Percentiles rank a stretch among this genome's conserved stretches.
These are phyloP conservation scores for Synodontis membranacea DNA, from an alignment of 2,113 vertebrate genomes.

Conservation along the genomic window DNA sequence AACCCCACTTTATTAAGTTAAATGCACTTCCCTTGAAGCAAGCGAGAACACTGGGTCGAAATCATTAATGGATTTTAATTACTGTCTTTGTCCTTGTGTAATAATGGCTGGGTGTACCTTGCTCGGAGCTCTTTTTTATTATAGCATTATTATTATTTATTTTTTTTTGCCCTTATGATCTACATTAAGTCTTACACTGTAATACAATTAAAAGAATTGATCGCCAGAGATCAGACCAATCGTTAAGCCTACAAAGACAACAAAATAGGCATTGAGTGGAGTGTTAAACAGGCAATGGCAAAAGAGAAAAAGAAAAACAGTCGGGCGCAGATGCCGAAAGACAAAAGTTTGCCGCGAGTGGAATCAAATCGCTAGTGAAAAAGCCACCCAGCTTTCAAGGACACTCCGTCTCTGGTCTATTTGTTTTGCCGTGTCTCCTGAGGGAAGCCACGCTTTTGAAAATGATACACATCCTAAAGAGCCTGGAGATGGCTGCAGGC, in stretches of 20 bases:
- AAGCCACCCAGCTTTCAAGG: constrained; percentile 67
- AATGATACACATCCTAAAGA: constrained; percentile 65
- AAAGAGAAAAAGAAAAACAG: neutral
- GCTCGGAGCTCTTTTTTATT: constrained; percentile 43
- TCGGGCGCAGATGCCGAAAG: constrained; percentile 20
- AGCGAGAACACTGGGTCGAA: constrained; percentile 40
- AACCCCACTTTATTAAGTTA: constrained; percentile 42
- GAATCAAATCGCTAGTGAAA: constrained; percentile 57
- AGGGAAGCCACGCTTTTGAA: constrained; percentile 62
- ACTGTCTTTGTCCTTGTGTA: constrained; percentile 46
- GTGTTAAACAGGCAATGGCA: neutral
- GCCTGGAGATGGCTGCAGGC: constrained; percentile 70
- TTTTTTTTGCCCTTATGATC: constrained; percentile 31
- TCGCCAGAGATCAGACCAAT: constrained; percentile 18
- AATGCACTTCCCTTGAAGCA: constrained; percentile 38
- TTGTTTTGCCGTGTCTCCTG: constrained; percentile 67
- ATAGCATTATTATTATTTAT: neutral
- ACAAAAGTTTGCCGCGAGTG: constrained; percentile 37
- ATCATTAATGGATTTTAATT: constrained; percentile 56
- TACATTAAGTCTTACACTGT: constrained; percentile 13
- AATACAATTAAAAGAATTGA: constrained; percentile 42
- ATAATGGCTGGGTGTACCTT: constrained; percentile 40
- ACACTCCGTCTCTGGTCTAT: constrained; percentile 67
- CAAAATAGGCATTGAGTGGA: neutral
- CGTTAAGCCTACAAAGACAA: neutral